Percentiles rank a stretch among this genome's conserved stretches.
Conservation (phyloP, 2,113 vertebrate species). For the Rhinolophus sinicus region DNA sequence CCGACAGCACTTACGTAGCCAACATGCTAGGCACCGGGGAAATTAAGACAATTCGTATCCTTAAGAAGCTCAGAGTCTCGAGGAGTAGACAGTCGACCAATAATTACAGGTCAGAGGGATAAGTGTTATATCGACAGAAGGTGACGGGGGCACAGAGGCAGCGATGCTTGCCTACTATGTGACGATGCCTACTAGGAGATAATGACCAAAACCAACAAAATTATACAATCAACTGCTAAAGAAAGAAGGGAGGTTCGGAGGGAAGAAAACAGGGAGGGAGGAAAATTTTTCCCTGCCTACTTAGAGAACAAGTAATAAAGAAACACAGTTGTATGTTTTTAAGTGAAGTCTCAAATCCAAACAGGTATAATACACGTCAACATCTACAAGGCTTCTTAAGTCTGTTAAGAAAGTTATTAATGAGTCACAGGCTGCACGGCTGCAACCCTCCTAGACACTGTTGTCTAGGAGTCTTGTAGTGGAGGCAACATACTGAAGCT, state of each 20-base stretch:
- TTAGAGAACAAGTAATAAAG: neutral
- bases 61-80: neutral
- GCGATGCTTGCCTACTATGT: neutral
- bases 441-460: neutral
- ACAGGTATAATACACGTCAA: neutral
- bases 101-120: neutral
- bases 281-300: neutral
- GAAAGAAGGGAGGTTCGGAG: neutral
- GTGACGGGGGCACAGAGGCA: neutral
- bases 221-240: neutral
- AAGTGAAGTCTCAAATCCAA: constrained; percentile 42
- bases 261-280: neutral
- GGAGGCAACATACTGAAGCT: constrained; percentile 19
- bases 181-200: neutral
- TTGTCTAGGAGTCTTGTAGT: neutral
- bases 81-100: neutral
- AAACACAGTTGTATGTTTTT: neutral
- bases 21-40: neutral
- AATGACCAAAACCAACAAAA: constrained; percentile 27
- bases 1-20: neutral
- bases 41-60: neutral
- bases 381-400: neutral
- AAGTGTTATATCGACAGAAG: neutral
- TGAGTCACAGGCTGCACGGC: constrained; percentile 23
- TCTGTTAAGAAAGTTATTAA: neutral